phyloP scores from a whole-genome alignment of 2,113 vertebrate genomes.

The Takifugu flavidus region DNA sequence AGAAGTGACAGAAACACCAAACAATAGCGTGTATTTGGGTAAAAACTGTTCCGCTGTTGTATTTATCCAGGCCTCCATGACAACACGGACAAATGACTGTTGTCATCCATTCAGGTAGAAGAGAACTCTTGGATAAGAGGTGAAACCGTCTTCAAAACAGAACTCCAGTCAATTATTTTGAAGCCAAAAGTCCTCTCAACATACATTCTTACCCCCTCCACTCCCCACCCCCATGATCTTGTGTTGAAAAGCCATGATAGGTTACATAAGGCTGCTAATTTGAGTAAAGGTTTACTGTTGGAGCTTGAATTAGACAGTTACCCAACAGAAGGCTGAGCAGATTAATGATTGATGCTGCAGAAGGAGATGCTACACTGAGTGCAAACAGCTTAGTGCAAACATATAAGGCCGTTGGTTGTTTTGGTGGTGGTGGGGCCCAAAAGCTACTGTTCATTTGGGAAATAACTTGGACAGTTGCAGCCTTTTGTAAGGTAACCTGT shows the following conservation, averaged over 20 bases:
- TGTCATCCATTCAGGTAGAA: no score
- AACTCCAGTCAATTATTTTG: no score
- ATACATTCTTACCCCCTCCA: neutral
- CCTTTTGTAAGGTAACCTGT: conserved; percentile 61
- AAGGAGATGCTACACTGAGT: neutral
- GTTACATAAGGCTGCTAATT: conserved; percentile 40
- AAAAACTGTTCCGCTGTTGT: conserved; percentile 22
- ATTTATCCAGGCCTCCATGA: no score
- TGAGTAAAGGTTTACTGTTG: conserved; percentile 35
- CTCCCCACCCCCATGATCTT: neutral
- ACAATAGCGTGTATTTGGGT: conserved; percentile 48
- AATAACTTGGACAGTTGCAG: conserved; percentile 42
- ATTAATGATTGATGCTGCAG: conserved; percentile 18
- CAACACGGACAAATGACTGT: no score
- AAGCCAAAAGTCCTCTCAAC: no score
- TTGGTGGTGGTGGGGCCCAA: neutral
- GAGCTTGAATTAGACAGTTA: conserved; percentile 22
- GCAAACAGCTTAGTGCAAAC: conserved; percentile 2
- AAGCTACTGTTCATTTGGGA: neutral
- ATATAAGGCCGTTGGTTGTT: no score
- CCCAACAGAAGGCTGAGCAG: conserved; percentile 15
- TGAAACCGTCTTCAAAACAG: no score
- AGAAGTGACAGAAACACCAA: conserved; percentile 58
- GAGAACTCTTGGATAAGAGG: no score
- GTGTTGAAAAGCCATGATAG: conserved; percentile 22